Evolutionary conservation across 1,140 invertebrate genomes (phyloP).

Genomic region (Drosophila baimaii): DNA sequence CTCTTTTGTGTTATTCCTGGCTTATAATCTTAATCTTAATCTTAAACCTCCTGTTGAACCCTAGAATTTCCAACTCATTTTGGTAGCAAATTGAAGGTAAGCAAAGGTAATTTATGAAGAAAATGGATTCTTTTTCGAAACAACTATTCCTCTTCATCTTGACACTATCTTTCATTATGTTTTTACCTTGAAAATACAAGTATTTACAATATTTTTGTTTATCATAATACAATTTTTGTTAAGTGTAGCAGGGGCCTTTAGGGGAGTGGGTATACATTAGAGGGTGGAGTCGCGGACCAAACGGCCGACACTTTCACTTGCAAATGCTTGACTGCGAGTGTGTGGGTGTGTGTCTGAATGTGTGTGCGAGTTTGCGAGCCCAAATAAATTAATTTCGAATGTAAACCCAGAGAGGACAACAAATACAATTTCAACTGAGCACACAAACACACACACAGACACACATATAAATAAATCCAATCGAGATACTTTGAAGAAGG

Average conservation of each 20-base stretch:
- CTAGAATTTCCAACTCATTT: too few relatives aligned
- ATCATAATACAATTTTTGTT: not conserved
- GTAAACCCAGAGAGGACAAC: constrained; percentile 60
- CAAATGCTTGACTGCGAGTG: constrained; percentile 32
- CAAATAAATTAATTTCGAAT: constrained; percentile 81
- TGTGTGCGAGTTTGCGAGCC: constrained; percentile 28
- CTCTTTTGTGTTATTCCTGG: too few relatives aligned
- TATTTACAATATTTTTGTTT: not conserved
- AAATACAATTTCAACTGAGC: constrained; percentile 73
- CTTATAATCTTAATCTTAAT: too few relatives aligned
- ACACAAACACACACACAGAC: constrained; percentile 22
- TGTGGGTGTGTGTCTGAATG: constrained; percentile 5
- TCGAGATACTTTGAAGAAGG: constrained; percentile 2
- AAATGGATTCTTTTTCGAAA: too few relatives aligned
- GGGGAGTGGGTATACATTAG: not conserved
- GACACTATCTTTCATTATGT: too few relatives aligned
- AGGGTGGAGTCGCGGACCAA: constrained; percentile 29
- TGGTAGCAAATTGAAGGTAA: too few relatives aligned
- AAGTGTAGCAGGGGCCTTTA: not conserved
- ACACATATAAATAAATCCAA: not conserved
- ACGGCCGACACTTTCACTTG: constrained; percentile 73
- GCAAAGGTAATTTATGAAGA: too few relatives aligned
- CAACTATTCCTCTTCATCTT: too few relatives aligned
- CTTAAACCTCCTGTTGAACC: too few relatives aligned
- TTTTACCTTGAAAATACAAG: too few relatives aligned